A percentile compares a stretch with the other conserved stretches of the same genome.
Evolutionary conservation across 2,113 vertebrate genomes (phyloP).

Genomic region (Arvicanthis niloticus): DNA sequence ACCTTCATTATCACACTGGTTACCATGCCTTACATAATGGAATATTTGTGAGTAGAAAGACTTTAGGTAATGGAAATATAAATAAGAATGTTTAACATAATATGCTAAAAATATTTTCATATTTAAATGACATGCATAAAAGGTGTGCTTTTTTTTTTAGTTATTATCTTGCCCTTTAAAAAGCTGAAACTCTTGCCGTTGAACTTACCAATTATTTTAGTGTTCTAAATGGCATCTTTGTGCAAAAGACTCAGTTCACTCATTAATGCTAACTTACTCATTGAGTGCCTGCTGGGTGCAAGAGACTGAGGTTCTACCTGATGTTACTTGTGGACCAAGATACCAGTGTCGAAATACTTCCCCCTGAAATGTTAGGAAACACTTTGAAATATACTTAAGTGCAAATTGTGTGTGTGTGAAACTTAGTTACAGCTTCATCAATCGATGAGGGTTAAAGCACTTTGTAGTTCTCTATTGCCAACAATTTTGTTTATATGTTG

Average conservation of each 20-base stretch:
- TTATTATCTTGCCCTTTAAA: slow-evolving; percentile 86
- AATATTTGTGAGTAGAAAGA: slow-evolving; percentile 88
- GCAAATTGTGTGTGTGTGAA: slow-evolving; percentile 87
- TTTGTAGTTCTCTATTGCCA: slow-evolving; percentile 98
- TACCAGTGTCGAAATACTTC: slow-evolving; percentile 85
- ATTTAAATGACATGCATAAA: slow-evolving; percentile 93
- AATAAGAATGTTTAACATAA: slow-evolving; percentile 93
- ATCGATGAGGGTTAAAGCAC: slow-evolving; percentile 93
- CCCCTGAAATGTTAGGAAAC: slow-evolving; percentile 83
- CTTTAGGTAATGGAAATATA: slow-evolving; percentile 90
- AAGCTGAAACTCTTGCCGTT: slow-evolving; percentile 87
- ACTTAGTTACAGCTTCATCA: slow-evolving; percentile 87
- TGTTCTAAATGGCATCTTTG: slow-evolving; percentile 81
- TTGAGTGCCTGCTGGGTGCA: slow-evolving; percentile 76
- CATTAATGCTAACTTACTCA: slow-evolving; percentile 35
- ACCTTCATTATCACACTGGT: slow-evolving; percentile 85
- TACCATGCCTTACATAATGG: slow-evolving; percentile 91
- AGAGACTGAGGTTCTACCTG: slow-evolving; percentile 78
- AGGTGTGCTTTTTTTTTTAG: slow-evolving; percentile 89
- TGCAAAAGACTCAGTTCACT: slow-evolving; percentile 69
- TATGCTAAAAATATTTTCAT: slow-evolving; percentile 94
- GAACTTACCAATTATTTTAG: slow-evolving; percentile 83
- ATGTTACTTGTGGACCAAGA: slow-evolving; percentile 87
- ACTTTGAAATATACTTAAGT: slow-evolving; percentile 86
- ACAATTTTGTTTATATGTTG: slow-evolving; percentile 90